Evolutionary conservation across 2,113 vertebrate genomes (phyloP).

Genomic region (Axis porcinus): DNA sequence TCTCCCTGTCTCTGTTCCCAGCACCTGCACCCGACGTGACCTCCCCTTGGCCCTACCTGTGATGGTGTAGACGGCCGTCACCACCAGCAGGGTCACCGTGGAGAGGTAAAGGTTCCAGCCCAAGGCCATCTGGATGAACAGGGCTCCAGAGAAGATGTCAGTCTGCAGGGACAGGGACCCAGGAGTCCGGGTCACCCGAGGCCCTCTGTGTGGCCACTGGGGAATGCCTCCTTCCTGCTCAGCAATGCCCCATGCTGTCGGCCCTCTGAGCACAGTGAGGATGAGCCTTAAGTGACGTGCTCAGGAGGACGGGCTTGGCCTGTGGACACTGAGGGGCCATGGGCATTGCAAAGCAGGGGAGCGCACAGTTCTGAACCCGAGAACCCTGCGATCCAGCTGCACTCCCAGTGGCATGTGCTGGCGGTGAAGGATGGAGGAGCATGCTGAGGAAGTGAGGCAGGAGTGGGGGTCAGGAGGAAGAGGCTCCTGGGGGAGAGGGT

Average conservation of each 20-base stretch:
- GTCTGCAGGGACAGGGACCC: constrained; percentile 81
- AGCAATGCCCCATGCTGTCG: background rate
- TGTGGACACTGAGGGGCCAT: rapidly evolving
- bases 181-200: background rate
- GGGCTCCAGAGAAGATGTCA: constrained; percentile 93
- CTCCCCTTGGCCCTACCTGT: constrained; percentile 80
- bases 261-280: background rate
- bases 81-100: constrained; percentile 86
- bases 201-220: background rate
- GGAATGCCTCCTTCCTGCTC: background rate
- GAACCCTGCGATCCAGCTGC: rapidly evolving
- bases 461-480: background rate
- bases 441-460: background rate
- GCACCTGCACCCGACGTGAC: rapidly evolving
- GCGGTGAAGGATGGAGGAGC: background rate
- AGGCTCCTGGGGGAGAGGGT: too few relatives aligned
- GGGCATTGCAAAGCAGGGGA: background rate
- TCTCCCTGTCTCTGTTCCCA: rapidly evolving
- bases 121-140: constrained; percentile 92
- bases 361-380: background rate
- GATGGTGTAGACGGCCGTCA: constrained; percentile 93
- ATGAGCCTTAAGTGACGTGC: rapidly evolving
- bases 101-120: constrained; percentile 95
- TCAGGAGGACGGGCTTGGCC: background rate
- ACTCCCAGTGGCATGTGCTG: background rate